Percentiles rank a stretch among this genome's conserved stretches.
Conservation (phyloP, 2,797 vertebrate genomes). For the Premnoplex brunnescens region DNA sequence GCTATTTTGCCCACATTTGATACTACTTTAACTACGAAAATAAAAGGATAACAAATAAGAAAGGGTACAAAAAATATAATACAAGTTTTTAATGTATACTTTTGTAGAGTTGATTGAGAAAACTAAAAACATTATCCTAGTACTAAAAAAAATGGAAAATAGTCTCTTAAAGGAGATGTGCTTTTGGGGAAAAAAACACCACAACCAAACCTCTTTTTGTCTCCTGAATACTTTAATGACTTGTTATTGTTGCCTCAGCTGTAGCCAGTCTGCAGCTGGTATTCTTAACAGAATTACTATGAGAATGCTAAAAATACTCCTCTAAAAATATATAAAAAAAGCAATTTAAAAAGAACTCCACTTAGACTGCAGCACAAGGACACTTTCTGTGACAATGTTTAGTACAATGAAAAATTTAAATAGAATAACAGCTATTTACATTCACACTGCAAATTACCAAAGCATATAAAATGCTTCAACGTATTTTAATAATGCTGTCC, state of each 20-base stretch:
- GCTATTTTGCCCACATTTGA: conserved; percentile 63
- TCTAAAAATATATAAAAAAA: conserved; percentile 68
- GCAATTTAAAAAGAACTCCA: conserved; percentile 53
- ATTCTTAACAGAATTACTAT: conserved; percentile 71
- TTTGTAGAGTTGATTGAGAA: neutral
- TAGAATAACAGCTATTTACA: conserved; percentile 74
- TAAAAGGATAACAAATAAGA: conserved; percentile 60
- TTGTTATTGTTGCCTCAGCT: conserved; percentile 71
- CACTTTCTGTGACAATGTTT: conserved; percentile 67
- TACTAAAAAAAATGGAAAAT: conserved; percentile 2
- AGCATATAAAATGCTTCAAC: conserved; percentile 70
- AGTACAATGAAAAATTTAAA: conserved; percentile 73
- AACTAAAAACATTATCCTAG: neutral
- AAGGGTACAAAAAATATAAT: conserved; percentile 29
- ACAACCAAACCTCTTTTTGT: conserved; percentile 9
- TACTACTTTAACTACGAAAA: conserved; percentile 50
- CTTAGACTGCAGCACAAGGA: conserved; percentile 69
- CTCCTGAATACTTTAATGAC: conserved; percentile 58
- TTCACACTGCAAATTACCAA: conserved; percentile 70
- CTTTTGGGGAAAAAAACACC: neutral
- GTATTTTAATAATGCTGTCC: conserved; percentile 72
- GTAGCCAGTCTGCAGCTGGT: conserved; percentile 68
- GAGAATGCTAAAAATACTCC: conserved; percentile 73
- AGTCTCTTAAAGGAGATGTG: neutral
- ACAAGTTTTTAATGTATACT: neutral